A percentile compares a stretch with the other conserved stretches of the same genome.
Conservation (phyloP, 2,113 vertebrate genomes). For the Manacus vitellinus region DNA sequence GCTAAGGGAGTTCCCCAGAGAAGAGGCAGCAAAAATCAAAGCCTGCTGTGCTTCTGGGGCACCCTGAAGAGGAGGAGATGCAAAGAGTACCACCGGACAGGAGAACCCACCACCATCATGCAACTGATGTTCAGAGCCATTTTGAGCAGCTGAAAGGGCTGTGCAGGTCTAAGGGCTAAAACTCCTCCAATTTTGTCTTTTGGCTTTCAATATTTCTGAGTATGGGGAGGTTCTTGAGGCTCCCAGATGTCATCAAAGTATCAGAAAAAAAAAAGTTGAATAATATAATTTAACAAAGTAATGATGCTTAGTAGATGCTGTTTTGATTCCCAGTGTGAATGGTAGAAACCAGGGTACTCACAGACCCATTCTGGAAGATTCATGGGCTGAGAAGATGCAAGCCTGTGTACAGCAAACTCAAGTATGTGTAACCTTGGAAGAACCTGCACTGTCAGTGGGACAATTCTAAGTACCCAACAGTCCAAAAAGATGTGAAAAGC, state of each 20-base stretch:
- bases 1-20: neutral
- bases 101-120: neutral
- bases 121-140: fast-evolving
- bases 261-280: fast-evolving
- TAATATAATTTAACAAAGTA: neutral
- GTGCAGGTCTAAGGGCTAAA: neutral
- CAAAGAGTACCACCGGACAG: fast-evolving
- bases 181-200: neutral
- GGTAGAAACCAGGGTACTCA: neutral
- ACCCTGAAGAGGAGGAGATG: neutral
- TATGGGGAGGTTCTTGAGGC: neutral
- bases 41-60: neutral
- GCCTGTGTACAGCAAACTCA: neutral
- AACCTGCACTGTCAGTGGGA: neutral
- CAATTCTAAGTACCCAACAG: neutral
- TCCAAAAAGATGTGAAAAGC: neutral
- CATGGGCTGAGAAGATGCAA: neutral
- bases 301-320: fast-evolving
- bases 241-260: neutral
- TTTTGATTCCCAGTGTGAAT: neutral
- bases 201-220: neutral
- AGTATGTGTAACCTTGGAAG: neutral
- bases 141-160: neutral
- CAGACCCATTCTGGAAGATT: neutral
- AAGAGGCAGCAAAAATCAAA: neutral